Evolutionary conservation across 1,140 invertebrate species (phyloP).

Genomic region (Penaeus indicus): DNA sequence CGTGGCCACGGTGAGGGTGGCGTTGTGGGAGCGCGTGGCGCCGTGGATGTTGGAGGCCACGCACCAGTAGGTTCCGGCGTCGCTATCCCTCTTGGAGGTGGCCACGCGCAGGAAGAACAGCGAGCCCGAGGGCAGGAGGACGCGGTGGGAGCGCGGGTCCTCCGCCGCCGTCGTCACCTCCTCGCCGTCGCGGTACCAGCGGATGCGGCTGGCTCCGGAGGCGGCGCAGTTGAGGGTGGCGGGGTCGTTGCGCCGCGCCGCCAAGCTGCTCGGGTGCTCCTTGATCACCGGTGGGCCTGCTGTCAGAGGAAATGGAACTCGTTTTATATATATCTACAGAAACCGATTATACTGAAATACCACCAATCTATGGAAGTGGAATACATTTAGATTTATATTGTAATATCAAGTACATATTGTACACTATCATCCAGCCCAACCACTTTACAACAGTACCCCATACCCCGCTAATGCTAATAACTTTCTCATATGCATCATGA

Average conservation of each 20-base stretch:
- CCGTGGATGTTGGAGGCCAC: slow-evolving; percentile 51
- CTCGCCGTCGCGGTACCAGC: slow-evolving; percentile 57
- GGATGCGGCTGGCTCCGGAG: slow-evolving; percentile 36
- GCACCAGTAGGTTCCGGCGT: slow-evolving; percentile 59
- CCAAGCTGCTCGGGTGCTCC: slow-evolving; percentile 44
- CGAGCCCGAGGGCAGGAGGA: slow-evolving; percentile 41
- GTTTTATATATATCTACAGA: too few relatives aligned
- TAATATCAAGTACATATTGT: too few relatives aligned
- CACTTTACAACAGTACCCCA: too few relatives aligned
- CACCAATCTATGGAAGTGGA: too few relatives aligned
- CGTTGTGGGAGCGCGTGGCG: slow-evolving; percentile 49
- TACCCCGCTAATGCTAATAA: too few relatives aligned
- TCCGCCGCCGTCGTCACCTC: slow-evolving; percentile 13
- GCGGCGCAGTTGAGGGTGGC: slow-evolving; percentile 56
- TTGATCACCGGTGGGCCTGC: slow-evolving; percentile 48
- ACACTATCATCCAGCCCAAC: too few relatives aligned
- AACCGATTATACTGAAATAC: too few relatives aligned
- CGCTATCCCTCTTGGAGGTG: slow-evolving; percentile 41
- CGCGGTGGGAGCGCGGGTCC: slow-evolving; percentile 41
- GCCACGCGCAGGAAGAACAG: slow-evolving; percentile 53
- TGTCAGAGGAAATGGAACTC: not conserved
- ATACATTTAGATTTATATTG: too few relatives aligned
- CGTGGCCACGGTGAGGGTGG: slow-evolving; percentile 50
- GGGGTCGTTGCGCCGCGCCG: slow-evolving; percentile 49
- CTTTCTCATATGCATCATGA: too few relatives aligned